Base-by-base conservation (phyloP, 2,113 vertebrate genomes). In the Epinephelus cyanopodus region DNA sequence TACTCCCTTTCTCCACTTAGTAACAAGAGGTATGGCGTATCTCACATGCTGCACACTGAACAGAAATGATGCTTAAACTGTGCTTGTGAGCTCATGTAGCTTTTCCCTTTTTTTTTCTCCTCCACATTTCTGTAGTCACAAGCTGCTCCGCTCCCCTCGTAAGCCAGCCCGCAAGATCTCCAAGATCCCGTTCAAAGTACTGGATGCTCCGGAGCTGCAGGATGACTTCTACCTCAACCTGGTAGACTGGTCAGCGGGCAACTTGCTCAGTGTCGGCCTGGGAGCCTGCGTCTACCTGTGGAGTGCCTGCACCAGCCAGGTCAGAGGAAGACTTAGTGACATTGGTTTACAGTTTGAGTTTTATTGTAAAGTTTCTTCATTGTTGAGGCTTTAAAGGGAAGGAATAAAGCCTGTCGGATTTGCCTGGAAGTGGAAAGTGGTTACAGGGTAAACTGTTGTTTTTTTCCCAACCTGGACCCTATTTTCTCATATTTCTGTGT, bases 151-250 rank as follows among this genome's bases (percentile, higher is more conserved):
- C 33, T 99, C 98, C 0, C 98, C 98, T 18, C 95, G 98, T 76
- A 99, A 99, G 85, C 98, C 98, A 0, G 99, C 98, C 0, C 95
- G 98, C 1, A 99, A 99, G 91, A 99, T 99, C 89, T 99, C 98
- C 23, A 99, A 99, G 95, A 99, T 99, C 84, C 98, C 98, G 23
- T 99, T 99, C 91, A 99, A 99, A 87, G 98, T 99, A 63, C 94
- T 99, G 78, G 98, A 99, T 0, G 98, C 98, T 1, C 98, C 98
- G 0, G 98, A 99, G 90, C 94, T 99, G 64, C 98, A 99, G 90
- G 98, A 99, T 0, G 98, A 99, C 85, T 99, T 99, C 95, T 99
- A 99, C 95, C 96, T 99, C 94, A 99, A 99, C 93, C 92, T 99
- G 88, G 98, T 99, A 77, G 98, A 99, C 95, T 99, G 98, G 98